A percentile compares a stretch with the other conserved stretches of the same genome.
Conservation (phyloP, 2,888 invertebrate genomes). For the Deilephila elpenor region DNA sequence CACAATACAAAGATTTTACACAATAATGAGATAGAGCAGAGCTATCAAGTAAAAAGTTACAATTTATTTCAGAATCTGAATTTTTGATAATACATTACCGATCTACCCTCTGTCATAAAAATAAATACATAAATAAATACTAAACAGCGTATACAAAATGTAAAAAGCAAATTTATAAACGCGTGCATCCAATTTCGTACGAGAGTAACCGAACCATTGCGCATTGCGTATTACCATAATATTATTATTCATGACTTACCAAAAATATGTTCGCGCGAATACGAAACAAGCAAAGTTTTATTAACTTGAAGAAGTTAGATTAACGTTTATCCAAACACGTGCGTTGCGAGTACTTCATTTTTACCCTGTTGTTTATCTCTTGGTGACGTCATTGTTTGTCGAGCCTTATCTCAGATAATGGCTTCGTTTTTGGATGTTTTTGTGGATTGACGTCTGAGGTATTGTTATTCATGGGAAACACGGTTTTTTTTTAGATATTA, state of each 20-base stretch:
- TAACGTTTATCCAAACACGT: slow-evolving; percentile 64
- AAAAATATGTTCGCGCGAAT: slow-evolving; percentile 68
- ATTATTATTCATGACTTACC: slow-evolving; percentile 67
- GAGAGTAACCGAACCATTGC: slow-evolving; percentile 50
- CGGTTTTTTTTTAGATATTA: not conserved
- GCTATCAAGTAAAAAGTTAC: not conserved
- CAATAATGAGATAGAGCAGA: no score
- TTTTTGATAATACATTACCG: not conserved
- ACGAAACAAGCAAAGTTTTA: slow-evolving; percentile 73
- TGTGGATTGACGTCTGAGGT: not conserved
- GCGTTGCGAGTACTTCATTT: slow-evolving; percentile 49
- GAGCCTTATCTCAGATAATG: not conserved
- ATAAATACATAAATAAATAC: not conserved
- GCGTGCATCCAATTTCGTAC: slow-evolving; percentile 17
- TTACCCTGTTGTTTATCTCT: slow-evolving; percentile 41
- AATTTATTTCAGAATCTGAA: not conserved
- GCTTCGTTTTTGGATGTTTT: slow-evolving; percentile 1
- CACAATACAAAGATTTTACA: no score
- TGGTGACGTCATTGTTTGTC: slow-evolving; percentile 32
- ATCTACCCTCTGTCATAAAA: not conserved
- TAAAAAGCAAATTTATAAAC: slow-evolving; percentile 9
- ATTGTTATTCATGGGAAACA: not conserved
- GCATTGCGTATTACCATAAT: slow-evolving; percentile 54
- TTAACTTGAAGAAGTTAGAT: slow-evolving; percentile 74
- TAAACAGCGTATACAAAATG: not conserved